A percentile compares a stretch with the other conserved stretches of the same genome.
These are phyloP conservation scores for Parthenolecanium corni DNA, from an alignment of 2,888 invertebrate genomes.

Conservation along the genomic window DNA sequence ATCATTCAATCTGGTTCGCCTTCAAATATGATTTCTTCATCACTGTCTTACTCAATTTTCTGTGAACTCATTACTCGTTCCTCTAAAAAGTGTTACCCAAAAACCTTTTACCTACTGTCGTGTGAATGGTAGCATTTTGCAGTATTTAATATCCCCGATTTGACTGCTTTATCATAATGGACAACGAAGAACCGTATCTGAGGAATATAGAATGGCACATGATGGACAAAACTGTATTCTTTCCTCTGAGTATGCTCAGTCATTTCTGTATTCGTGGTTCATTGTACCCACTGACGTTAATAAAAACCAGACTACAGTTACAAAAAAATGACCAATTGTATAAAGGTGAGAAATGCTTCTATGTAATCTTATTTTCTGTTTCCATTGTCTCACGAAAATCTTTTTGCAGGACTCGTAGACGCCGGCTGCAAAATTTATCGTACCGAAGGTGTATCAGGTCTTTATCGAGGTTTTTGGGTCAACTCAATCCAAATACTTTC, in stretches of 20 bases:
- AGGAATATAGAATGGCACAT: constrained; percentile 89
- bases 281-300: constrained; percentile 83
- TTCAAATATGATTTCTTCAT: no score
- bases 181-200: constrained; percentile 20
- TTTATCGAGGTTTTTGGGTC: constrained; percentile 92
- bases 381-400: no score
- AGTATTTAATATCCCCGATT: no score
- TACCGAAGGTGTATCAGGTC: constrained; percentile 69
- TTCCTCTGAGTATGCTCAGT: constrained; percentile 81
- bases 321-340: constrained; percentile 74
- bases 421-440: constrained; percentile 77
- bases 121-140: no score
- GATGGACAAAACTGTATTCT: constrained; percentile 93
- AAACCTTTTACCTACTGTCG: no score
- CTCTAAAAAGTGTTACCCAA: no score
- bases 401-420: constrained; percentile 58
- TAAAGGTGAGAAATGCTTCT: constrained; percentile 52
- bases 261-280: constrained; percentile 60
- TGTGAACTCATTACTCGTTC: no score
- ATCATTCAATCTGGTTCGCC: no score
- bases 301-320: constrained; percentile 87
- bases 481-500: constrained; percentile 76
- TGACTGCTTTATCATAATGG: no score
- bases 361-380: neutral
- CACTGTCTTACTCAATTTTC: no score